Conservation (phyloP, 2,797 vertebrate genomes). For the Hoplostethus atlanticus region DNA sequence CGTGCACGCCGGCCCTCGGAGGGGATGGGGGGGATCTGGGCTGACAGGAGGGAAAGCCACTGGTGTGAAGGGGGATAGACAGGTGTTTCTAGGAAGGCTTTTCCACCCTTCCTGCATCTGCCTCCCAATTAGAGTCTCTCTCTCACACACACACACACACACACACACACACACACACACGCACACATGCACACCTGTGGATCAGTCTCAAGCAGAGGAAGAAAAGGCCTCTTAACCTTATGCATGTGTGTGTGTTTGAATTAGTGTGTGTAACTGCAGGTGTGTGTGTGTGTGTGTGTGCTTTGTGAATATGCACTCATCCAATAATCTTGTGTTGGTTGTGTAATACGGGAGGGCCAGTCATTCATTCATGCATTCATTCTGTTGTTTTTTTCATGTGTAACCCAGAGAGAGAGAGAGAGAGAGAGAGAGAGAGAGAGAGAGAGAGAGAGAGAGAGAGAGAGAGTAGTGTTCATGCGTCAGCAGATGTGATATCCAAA, state of each 20-base stretch:
- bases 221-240: background rate
- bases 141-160: constrained; percentile 20
- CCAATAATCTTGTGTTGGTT: background rate
- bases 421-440: background rate
- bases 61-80: constrained; percentile 37
- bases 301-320: background rate
- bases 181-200: constrained; percentile 45
- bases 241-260: background rate
- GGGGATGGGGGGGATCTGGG: constrained; percentile 25
- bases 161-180: constrained; percentile 31
- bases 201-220: constrained; percentile 7
- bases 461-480: constrained; percentile 7
- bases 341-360: background rate
- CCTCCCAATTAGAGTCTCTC: constrained; percentile 41
- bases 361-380: no score
- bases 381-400: background rate
- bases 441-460: background rate
- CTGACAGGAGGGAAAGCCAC: constrained; percentile 58
- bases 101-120: constrained; percentile 44
- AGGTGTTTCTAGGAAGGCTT: constrained; percentile 57
- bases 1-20: constrained; percentile 22
- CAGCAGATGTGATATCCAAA: constrained; percentile 20
- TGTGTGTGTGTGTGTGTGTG: constrained; percentile 6
- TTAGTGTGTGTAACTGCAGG: no score
- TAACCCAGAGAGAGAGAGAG: background rate